Percentiles rank a stretch among this genome's conserved stretches.
Evolutionary conservation across 2,113 vertebrate genomes (phyloP).

Genomic region (Ursus arctos): DNA sequence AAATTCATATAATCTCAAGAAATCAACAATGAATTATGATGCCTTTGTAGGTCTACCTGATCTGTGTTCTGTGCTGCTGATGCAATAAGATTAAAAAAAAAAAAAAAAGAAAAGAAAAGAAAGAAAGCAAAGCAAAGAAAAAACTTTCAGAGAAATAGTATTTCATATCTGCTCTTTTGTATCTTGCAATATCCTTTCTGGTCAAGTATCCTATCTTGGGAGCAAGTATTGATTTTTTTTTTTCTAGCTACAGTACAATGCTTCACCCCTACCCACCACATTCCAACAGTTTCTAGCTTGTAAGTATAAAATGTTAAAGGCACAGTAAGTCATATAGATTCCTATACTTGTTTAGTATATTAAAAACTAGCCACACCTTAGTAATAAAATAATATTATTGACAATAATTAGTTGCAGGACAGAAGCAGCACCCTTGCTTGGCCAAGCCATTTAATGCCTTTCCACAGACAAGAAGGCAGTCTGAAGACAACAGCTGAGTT

Average conservation of each 20-base stretch:
- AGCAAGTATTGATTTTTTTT: constrained; percentile 85
- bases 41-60: neutral
- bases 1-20: constrained; percentile 13
- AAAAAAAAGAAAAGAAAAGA: neutral
- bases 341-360: constrained; percentile 33
- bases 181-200: constrained; percentile 87
- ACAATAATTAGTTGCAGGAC: neutral
- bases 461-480: neutral
- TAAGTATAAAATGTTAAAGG: constrained; percentile 85
- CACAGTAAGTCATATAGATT: constrained; percentile 34
- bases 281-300: constrained; percentile 75
- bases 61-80: constrained; percentile 13
- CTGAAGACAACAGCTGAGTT: neutral
- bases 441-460: neutral
- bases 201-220: constrained; percentile 86
- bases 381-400: constrained; percentile 51
- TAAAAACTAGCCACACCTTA: constrained; percentile 10
- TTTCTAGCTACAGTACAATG: constrained; percentile 83
- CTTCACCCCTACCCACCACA: constrained; percentile 75
- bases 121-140: neutral
- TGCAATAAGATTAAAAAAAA: constrained; percentile 28
- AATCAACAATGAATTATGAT: neutral
- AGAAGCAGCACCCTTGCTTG: neutral
- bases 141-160: constrained; percentile 59
- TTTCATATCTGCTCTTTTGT: constrained; percentile 69